phyloP scores from a whole-genome alignment of 2,113 vertebrate genomes.

The Planiliza haematocheilus region DNA sequence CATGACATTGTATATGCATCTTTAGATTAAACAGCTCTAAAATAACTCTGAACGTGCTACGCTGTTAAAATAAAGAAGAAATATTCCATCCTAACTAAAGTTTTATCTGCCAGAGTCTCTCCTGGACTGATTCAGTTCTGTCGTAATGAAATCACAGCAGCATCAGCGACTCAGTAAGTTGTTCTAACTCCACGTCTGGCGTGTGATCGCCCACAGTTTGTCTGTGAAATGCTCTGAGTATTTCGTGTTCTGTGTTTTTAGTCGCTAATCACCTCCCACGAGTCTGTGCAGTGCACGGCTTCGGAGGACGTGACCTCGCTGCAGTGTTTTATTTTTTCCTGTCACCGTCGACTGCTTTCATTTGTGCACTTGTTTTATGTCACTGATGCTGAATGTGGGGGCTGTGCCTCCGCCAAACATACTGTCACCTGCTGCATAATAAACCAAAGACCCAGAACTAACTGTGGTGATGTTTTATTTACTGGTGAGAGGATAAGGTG shows the following conservation, averaged over 20 bases:
- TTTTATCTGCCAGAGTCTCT: constrained; percentile 1
- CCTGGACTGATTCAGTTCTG: too few relatives aligned
- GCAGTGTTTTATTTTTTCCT: constrained; percentile 7
- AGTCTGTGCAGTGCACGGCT: constrained; percentile 89
- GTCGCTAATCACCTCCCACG: constrained; percentile 38
- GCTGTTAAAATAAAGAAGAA: not conserved
- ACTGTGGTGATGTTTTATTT: not conserved
- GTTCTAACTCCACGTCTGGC: not conserved
- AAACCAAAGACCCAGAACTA: constrained; percentile 41
- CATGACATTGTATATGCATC: too few relatives aligned
- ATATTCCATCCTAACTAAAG: too few relatives aligned
- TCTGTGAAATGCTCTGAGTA: too few relatives aligned
- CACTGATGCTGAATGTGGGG: constrained; percentile 52
- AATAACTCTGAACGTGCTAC: too few relatives aligned
- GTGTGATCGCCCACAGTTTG: too few relatives aligned
- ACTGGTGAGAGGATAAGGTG: not conserved
- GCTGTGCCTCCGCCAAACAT: constrained; percentile 73
- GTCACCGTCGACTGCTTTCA: constrained; percentile 21
- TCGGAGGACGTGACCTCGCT: constrained; percentile 31
- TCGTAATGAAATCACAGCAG: too few relatives aligned
- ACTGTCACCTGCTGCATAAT: constrained; percentile 31
- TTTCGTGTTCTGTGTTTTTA: constrained; percentile 26
- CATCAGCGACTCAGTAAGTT: not conserved
- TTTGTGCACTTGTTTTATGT: constrained; percentile 45
- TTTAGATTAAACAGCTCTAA: too few relatives aligned